Evolutionary conservation across 2,797 vertebrate genomes (phyloP).

Genomic region (Pangasius macronema): DNA sequence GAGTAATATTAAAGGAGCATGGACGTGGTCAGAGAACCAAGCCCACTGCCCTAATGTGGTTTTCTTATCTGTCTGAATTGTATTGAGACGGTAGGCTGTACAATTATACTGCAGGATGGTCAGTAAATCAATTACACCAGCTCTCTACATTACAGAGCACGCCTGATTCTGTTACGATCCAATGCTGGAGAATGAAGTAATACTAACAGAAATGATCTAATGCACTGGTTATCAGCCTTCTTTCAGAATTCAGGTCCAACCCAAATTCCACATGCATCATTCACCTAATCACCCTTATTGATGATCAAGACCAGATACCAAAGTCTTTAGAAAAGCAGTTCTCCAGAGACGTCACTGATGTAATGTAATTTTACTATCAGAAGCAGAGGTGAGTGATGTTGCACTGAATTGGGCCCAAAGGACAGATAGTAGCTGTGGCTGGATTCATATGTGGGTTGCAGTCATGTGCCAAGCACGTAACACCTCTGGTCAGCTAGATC

Average conservation of each 20-base stretch:
- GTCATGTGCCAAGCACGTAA: neutral
- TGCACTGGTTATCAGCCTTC: neutral
- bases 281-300: neutral
- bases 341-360: neutral
- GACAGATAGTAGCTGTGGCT: neutral
- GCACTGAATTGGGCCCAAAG: neutral
- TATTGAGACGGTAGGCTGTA: conserved; percentile 25
- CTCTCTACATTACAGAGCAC: neutral
- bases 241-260: neutral
- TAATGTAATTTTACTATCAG: neutral
- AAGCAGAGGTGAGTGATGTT: neutral
- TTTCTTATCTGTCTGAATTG: conserved; percentile 38
- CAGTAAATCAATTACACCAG: conserved; percentile 29
- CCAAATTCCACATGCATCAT: neutral
- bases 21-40: conserved; percentile 38
- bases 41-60: conserved; percentile 35
- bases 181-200: conserved; percentile 14
- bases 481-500: neutral
- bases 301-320: neutral
- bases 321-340: neutral
- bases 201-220: conserved; percentile 9
- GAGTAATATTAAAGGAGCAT: conserved; percentile 17
- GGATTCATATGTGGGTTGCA: neutral
- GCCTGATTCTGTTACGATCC: conserved; percentile 11
- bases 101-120: conserved; percentile 23